Evolutionary conservation across 2,797 vertebrate genomes (phyloP).

Genomic region (Acropternis orthonyx): DNA sequence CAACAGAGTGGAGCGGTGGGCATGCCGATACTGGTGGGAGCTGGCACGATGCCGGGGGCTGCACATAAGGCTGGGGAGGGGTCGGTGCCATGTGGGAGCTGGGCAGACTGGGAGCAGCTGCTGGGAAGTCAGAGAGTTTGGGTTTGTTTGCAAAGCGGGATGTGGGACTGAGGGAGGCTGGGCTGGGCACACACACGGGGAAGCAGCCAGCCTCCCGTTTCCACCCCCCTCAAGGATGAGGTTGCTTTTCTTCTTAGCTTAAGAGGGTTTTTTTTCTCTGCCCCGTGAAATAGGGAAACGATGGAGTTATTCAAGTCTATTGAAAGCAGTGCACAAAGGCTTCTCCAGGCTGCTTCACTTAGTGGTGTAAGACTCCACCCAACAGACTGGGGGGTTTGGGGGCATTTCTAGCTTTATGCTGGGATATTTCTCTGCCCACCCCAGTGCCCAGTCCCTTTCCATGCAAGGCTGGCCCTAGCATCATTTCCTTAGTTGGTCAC

Average conservation of each 20-base stretch:
- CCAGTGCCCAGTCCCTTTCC: background rate
- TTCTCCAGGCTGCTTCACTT: background rate
- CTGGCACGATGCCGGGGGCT: background rate
- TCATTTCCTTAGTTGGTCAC: background rate
- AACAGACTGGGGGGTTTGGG: background rate
- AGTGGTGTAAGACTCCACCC: background rate
- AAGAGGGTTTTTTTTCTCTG: background rate
- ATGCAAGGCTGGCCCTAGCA: background rate
- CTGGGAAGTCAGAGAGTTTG: background rate
- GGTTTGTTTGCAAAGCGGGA: background rate
- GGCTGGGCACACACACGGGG: background rate
- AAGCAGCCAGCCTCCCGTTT: background rate
- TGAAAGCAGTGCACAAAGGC: background rate
- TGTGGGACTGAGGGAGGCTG: background rate
- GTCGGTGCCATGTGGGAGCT: background rate
- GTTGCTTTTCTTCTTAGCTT: background rate
- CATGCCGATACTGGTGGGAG: background rate
- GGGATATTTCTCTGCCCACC: background rate
- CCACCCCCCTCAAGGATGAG: background rate
- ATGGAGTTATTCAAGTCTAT: constrained; percentile 1
- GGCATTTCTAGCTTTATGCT: background rate
- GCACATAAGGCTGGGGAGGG: background rate
- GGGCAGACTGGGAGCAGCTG: constrained; percentile 24
- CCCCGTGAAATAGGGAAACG: background rate
- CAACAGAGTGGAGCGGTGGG: rapidly evolving